Evolutionary conservation across 2,113 vertebrate genomes (phyloP), one percentile per base, ranked within the genome.

Genomic region (Hassar affinis): DNA sequence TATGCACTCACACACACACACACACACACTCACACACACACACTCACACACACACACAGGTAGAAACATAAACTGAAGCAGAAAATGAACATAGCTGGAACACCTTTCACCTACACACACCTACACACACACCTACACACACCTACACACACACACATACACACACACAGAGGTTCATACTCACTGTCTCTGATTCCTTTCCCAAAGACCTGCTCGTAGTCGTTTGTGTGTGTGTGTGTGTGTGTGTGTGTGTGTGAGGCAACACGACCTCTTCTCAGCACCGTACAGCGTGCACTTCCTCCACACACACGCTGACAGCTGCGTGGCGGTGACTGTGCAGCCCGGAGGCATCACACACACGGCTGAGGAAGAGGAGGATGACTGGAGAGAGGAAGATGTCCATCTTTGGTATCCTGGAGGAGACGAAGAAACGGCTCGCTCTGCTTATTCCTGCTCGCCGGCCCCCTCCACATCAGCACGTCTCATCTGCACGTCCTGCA

Each of bases 341-440:
- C 84, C 69, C 59, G 38, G 66, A 68, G 68, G 83, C 84, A 71
- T 45, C 80, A 79, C 54, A 82, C 82, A 79, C 84, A 68, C 62
- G 27, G 59, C 6, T 69, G 75, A 78, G 52, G 91, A 93, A 92
- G 93, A 85, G 76, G 68, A 80, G 27, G 75, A 66, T 75, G 84
- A 86, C 81, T 71, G 75, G 77, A 47, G 22, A 74, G 66, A 95
- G 94, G 95, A 94, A 95, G 94, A 93, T 68, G 66, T 78, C 85
- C 87, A 88, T 88, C 87, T 88, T 86, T 76, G 82, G 56, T 17
- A 6, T 81, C 49, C 33, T 75, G 75, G 78, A 75, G 61, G 27
- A 72, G n/a, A 42, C 25, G 66, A 64, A n/a, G 33, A 25, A 57
- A 59, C 2, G 49, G 49, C 51, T 79, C n/a, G 49, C 3, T 56